These are phyloP conservation scores for Stegophylla sp. DNA, from an alignment of 2,888 invertebrate species.

Conservation along the genomic window DNA sequence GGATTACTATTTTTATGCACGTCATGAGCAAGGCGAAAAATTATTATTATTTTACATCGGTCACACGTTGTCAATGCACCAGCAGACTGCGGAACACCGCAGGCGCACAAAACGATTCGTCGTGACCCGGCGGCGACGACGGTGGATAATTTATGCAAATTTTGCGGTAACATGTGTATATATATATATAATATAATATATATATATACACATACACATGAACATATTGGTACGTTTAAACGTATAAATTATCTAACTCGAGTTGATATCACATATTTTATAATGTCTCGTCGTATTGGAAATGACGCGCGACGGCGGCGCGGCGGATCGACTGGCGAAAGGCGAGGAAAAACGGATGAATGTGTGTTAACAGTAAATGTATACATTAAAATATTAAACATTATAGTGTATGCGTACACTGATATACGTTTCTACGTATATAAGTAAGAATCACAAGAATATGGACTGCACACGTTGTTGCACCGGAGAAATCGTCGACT, in stretches of 20 bases:
- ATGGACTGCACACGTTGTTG: background rate
- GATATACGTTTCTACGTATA: too few species aligned
- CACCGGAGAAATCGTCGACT: conserved; percentile 14
- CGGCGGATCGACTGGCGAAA: background rate
- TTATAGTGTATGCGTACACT: too few species aligned
- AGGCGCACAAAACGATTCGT: background rate
- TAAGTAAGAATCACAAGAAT: too few species aligned
- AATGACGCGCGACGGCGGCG: background rate
- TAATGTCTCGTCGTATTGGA: background rate
- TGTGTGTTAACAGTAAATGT: too few species aligned
- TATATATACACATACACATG: background rate
- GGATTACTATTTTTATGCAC: background rate
- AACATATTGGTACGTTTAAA: too few species aligned
- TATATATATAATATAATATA: background rate
- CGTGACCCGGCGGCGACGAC: conserved; percentile 21
- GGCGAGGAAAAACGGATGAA: conserved; percentile 1
- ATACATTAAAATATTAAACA: too few species aligned
- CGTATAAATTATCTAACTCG: too few species aligned
- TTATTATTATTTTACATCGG: conserved; percentile 19
- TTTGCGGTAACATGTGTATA: background rate
- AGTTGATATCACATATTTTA: too few species aligned
- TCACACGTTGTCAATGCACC: conserved; percentile 11
- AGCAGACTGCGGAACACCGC: background rate
- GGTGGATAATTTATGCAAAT: conserved; percentile 52
- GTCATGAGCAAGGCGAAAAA: conserved; percentile 4